These are phyloP conservation scores for Melinaea marsaeus DNA, from an alignment of 2,888 invertebrate species.

Conservation along the genomic window DNA sequence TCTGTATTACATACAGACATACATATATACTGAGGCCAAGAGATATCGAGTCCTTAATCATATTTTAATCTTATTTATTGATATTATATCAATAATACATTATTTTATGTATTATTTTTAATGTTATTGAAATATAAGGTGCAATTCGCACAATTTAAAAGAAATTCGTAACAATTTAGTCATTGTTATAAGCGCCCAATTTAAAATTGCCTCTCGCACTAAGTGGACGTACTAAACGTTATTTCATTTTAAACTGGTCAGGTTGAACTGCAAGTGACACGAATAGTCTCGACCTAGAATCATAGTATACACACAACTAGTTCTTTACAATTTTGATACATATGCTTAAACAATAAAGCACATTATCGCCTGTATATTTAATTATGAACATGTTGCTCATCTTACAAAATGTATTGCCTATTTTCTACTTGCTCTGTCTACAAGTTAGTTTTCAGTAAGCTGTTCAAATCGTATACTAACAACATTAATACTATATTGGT, in stretches of 20 bases:
- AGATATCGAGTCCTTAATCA: too few species aligned
- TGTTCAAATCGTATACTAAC: too few species aligned
- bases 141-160: not conserved
- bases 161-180: not conserved
- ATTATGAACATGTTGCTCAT: not conserved
- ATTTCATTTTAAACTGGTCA: conserved; percentile 28
- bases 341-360: conserved; percentile 4
- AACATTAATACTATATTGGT: too few species aligned
- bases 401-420: not conserved
- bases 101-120: too few species aligned
- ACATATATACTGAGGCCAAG: too few species aligned
- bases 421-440: not conserved
- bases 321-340: conserved; percentile 10
- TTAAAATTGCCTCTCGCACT: conserved; percentile 20
- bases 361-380: not conserved
- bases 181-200: conserved; percentile 17
- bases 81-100: too few species aligned
- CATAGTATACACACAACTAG: conserved; percentile 12
- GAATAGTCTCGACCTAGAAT: conserved; percentile 27
- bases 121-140: not conserved
- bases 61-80: too few species aligned
- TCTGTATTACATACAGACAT: too few species aligned
- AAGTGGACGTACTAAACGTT: conserved; percentile 22
- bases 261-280: conserved; percentile 24
- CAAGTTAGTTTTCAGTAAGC: not conserved